Percentiles rank a stretch among this genome's conserved stretches.
These are phyloP conservation scores for Pteropus rufus DNA, from an alignment of 2,797 vertebrate genomes.

Conservation along the genomic window DNA sequence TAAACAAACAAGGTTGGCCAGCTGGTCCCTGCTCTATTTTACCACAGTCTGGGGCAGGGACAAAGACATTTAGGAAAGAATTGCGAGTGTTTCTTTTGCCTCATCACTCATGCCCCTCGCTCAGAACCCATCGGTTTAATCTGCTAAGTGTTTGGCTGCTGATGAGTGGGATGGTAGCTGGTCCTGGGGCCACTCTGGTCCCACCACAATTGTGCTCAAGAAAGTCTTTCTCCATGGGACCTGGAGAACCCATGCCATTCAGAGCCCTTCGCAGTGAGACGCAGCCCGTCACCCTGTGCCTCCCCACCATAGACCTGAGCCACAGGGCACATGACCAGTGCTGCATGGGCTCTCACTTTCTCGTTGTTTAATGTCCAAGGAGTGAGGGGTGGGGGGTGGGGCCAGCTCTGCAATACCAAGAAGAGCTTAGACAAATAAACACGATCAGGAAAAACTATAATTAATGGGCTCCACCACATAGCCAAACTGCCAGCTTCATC, in stretches of 20 bases:
- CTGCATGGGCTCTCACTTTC: slow-evolving; percentile 64
- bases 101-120: neutral
- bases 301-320: slow-evolving; percentile 75
- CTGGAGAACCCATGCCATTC: neutral
- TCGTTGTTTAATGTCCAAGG: slow-evolving; percentile 66
- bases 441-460: slow-evolving; percentile 77
- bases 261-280: neutral
- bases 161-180: neutral
- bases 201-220: neutral
- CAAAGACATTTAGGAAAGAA: slow-evolving; percentile 73
- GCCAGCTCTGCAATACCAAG: slow-evolving; percentile 78
- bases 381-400: neutral
- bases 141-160: neutral
- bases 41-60: slow-evolving; percentile 84
- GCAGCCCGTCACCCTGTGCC: neutral
- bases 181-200: neutral
- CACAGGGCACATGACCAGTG: slow-evolving; percentile 70
- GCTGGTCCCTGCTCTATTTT: slow-evolving; percentile 80
- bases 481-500: slow-evolving; percentile 66
- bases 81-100: neutral
- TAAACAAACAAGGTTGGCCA: slow-evolving; percentile 84
- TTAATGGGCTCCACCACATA: slow-evolving; percentile 82
- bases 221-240: neutral
- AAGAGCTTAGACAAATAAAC: slow-evolving; percentile 85
- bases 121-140: neutral